Evolutionary conservation across 92 coral and sea anemone species (phyloP), one percentile per base, ranked within the genome.

Genomic region (Porites divaricata): DNA sequence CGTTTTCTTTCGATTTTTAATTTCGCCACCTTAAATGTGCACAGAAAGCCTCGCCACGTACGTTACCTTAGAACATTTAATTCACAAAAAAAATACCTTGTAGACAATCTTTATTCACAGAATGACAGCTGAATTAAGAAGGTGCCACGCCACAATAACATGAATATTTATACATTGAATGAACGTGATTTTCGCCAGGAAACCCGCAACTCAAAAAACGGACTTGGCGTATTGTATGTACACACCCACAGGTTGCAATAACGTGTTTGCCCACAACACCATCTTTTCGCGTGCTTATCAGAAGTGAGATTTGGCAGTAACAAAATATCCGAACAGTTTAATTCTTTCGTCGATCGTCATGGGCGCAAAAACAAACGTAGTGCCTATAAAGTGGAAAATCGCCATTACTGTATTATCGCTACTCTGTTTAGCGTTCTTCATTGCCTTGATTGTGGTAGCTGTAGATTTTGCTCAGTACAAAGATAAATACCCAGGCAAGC

Each of bases 391-490:
- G 12, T 81, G 86, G 80, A 81, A 87, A 81, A 75, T 87, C 62
- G 66, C 77, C 0, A 81, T 87, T 22, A 24, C 82, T 14, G 1
- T 88, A 58, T 45, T 88, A n/a, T 45, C 61, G 14, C 9, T 88
- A 1, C 57, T 76, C 57, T 76, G 88, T 25, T 1, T 88, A 0
- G 91, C 83, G 48, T 9, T 88, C 1, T 65, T 82, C 11, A 52
- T 88, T 6, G 88, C 91, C 0, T 75, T 88, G 56, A 25, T 88
- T 56, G 78, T 88, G 9, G 70, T 88, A 6, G 74, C 91, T 9
- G 88, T 88, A 4, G 62, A 76, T 53, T 84, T 70, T 20, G 75
- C 21, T 1, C 79, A 64, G 52, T 54, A 56, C 12, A 79, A 75
- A 53, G 80, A 80, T 16, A 81, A 69, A 21, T 22, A 63, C 49